Evolutionary conservation across 2,113 vertebrate species (phyloP).

Genomic region (Mionectes macconnelli): DNA sequence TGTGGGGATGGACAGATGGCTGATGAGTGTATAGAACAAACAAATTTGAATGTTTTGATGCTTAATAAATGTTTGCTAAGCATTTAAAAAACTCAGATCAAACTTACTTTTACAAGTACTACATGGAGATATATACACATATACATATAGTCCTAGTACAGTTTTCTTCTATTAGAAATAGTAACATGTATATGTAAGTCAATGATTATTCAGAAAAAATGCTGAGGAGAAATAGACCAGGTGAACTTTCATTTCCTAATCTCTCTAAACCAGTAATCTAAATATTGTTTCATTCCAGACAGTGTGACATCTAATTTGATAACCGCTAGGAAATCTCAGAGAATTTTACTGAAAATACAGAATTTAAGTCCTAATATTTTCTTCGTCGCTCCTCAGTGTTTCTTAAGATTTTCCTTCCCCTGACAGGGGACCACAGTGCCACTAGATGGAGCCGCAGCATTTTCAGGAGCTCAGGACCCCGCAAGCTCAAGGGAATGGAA

Average conservation of each 20-base stretch:
- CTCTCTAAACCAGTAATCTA: neutral
- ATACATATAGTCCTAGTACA: neutral
- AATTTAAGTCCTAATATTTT: neutral
- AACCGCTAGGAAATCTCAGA: neutral
- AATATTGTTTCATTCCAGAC: neutral
- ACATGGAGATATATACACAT: neutral
- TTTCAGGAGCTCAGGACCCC: neutral
- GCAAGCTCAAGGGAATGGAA: neutral
- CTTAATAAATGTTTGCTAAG: neutral
- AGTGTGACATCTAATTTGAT: fast-evolving
- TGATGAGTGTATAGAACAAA: neutral
- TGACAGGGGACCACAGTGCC: neutral
- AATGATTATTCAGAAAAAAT: neutral
- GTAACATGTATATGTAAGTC: neutral
- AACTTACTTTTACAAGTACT: neutral
- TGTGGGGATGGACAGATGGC: neutral
- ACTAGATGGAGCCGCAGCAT: slow-evolving; percentile 67
- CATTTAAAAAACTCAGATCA: neutral
- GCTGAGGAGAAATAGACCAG: neutral
- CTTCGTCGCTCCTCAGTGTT: fast-evolving
- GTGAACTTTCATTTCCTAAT: neutral
- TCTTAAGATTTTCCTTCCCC: too few species aligned
- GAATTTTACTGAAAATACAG: neutral
- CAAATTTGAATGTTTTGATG: neutral
- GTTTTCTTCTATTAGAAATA: neutral